A percentile compares a stretch with the other conserved stretches of the same genome.
These are phyloP conservation scores for Trachemys scripta DNA, from an alignment of 2,113 vertebrate genomes.

Conservation along the genomic window DNA sequence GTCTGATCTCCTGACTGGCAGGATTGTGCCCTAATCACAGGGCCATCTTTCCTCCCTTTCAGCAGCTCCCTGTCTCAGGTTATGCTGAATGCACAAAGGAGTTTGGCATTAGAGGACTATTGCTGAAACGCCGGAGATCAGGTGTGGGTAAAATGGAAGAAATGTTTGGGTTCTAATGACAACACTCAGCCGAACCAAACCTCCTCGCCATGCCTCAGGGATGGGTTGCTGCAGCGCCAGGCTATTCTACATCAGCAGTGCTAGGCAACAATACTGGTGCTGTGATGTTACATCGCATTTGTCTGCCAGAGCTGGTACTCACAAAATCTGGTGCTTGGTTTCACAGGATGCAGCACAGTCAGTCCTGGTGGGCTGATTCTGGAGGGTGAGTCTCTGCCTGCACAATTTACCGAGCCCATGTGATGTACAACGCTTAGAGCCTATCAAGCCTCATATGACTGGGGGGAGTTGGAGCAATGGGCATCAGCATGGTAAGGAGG, in stretches of 20 bases:
- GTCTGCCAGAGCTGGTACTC: not conserved
- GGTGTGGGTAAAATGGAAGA: not conserved
- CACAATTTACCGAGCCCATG: not conserved
- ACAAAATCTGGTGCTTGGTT: not conserved
- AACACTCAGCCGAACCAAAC: not conserved
- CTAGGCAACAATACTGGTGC: not conserved
- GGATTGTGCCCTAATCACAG: not conserved
- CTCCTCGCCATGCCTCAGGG: not conserved
- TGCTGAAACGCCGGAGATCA: not conserved
- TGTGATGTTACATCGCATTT: not conserved
- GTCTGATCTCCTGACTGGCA: not conserved
- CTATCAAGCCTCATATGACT: not conserved
- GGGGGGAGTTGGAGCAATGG: not conserved
- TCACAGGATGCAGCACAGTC: not conserved
- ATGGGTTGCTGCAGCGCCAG: not conserved
- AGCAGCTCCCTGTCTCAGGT: not conserved
- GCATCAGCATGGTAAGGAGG: not conserved
- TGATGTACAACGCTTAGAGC: not conserved
- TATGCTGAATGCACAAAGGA: not conserved
- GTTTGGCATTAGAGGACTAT: accelerated
- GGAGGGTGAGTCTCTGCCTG: too few relatives aligned
- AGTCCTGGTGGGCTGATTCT: not conserved
- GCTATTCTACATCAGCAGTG: not conserved
- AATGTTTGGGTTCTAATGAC: not conserved
- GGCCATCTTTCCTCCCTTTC: not conserved